phyloP scores from a whole-genome alignment of 2,888 invertebrate species.

The Apeira syringaria region DNA sequence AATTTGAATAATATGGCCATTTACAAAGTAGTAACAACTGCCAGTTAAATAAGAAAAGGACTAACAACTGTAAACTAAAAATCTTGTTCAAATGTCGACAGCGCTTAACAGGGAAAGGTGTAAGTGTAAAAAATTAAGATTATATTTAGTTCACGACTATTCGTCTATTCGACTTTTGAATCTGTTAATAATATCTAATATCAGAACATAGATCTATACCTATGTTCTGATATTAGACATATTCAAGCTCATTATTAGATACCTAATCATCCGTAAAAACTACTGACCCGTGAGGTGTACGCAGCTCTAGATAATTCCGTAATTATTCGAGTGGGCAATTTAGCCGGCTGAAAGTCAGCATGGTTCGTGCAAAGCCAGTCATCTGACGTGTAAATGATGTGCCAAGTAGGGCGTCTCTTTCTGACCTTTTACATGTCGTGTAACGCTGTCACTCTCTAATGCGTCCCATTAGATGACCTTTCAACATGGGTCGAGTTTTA shows the following conservation, averaged over 20 bases:
- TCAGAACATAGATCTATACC: too few relatives aligned
- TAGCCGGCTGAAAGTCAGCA: constrained; percentile 48
- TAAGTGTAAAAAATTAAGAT: too few relatives aligned
- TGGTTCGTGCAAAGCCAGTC: constrained; percentile 51
- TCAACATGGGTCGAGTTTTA: constrained; percentile 32
- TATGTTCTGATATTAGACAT: constrained; percentile 9
- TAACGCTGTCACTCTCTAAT: constrained; percentile 23
- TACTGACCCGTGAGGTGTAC: constrained; percentile 18
- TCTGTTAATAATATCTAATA: too few relatives aligned
- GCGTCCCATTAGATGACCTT: constrained; percentile 32
- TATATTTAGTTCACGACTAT: too few relatives aligned
- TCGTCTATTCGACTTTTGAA: too few relatives aligned
- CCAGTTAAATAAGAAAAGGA: too few relatives aligned
- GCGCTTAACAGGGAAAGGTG: too few relatives aligned
- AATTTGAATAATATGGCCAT: too few relatives aligned
- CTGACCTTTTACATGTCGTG: constrained; percentile 7
- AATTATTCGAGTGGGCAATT: constrained; percentile 61
- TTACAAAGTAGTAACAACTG: too few relatives aligned
- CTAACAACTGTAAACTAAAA: too few relatives aligned
- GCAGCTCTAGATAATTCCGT: constrained; percentile 40
- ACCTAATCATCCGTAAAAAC: constrained; percentile 13
- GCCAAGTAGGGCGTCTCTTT: constrained; percentile 34
- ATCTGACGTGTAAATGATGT: constrained; percentile 71
- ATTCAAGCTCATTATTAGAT: constrained; percentile 16
- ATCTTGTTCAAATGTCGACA: too few relatives aligned